Evolutionary conservation across 2,113 vertebrate species (phyloP).

Genomic region (Nothoprocta pentlandii): DNA sequence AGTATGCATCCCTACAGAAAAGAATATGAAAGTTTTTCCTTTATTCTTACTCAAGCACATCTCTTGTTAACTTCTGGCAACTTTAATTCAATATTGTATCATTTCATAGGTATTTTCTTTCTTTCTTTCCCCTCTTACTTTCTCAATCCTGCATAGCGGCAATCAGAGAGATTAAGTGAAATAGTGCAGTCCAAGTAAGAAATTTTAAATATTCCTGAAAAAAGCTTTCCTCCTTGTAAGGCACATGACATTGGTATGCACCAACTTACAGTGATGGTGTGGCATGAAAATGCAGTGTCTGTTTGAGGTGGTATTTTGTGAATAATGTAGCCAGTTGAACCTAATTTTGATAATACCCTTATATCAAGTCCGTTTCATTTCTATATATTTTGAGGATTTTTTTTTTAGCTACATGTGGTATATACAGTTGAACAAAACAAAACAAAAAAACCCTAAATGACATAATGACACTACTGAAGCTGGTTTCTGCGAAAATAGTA

Average conservation of each 20-base stretch:
- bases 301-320: not conserved
- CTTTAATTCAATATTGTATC: not conserved
- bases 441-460: not conserved
- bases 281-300: not conserved
- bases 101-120: not conserved
- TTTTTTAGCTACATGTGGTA: conserved; percentile 28
- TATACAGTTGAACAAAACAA: not conserved
- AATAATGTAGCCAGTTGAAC: not conserved
- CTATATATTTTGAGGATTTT: conserved; percentile 12
- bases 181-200: not conserved
- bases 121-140: not conserved
- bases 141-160: not conserved
- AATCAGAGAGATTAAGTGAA: not conserved
- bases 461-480: conserved; percentile 54
- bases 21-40: not conserved
- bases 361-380: conserved; percentile 3
- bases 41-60: not conserved
- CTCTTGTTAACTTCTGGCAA: not conserved
- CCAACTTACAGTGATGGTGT: not conserved
- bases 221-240: not conserved
- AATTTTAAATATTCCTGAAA: not conserved
- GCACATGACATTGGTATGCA: not conserved
- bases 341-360: not conserved
- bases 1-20: not conserved
- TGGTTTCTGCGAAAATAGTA: conserved; percentile 73